Base-by-base conservation (phyloP, 2,113 vertebrate genomes). In the Carollia perspicillata region DNA sequence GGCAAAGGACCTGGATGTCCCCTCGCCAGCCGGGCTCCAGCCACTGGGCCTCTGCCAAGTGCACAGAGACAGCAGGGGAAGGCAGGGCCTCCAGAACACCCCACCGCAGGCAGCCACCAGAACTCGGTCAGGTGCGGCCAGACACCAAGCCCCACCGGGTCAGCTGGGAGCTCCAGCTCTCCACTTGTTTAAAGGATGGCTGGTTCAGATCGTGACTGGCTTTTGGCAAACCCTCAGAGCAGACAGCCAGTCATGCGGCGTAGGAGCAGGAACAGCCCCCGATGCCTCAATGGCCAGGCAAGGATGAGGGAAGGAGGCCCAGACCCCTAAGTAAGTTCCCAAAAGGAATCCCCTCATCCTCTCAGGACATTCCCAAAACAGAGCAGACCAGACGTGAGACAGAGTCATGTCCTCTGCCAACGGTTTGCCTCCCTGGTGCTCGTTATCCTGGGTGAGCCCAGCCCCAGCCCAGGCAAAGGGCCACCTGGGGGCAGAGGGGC, bases 131-230 rank as follows among this genome's bases (percentile, higher is more conserved):
- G 90, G 68, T 37, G 14, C 63, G 12, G 58, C 26, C 23, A 28
- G 12, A 20, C 23, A n/a, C 10, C 0, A 35, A 2, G 40, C 7
- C 28, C 58, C 0, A 0, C 2, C 2, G 0, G 35, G 51, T 66
- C 47, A 69, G 37, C 66, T 77, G 40, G 58, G 75, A 63, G 30
- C 11, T 83, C 47, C 20, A 49, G 28, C 89, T 47, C 83, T 65
- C 30, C 3, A 5, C 69, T n/a, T 28, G 26, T 44, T 30, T 30
- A 55, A 72, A 28, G 33, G 68, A 5, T 63, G 35, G 22, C 55
- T 47, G 51, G 53, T 63, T 90, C 80, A 60, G 60, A 20, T 12
- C 28, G 66, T 51, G 68, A 72, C 84, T 11, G 37, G 33, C 78
- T 74, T 90, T 53, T 66, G 49, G 35, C 44, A 84, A 66, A 66